These are phyloP conservation scores for Nycteola revayana DNA, from an alignment of 2,888 invertebrate species.

Conservation along the genomic window DNA sequence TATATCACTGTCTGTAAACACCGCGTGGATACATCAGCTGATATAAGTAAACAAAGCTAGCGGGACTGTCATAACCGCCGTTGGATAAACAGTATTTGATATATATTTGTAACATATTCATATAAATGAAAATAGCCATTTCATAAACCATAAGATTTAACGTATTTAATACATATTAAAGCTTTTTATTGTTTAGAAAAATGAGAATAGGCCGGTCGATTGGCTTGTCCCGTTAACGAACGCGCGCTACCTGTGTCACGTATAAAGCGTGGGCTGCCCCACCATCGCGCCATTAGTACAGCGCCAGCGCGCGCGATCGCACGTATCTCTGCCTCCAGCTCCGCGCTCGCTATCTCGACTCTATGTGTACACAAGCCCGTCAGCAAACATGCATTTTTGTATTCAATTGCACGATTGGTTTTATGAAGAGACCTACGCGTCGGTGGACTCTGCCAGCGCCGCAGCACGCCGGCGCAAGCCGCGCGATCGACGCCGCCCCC, in stretches of 20 bases:
- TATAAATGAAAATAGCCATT: conserved; percentile 2
- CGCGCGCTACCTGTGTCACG: conserved; percentile 74
- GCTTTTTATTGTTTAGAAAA: conserved; percentile 74
- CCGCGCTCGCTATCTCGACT: conserved; percentile 73
- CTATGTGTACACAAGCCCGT: conserved; percentile 76
- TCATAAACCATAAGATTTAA: conserved; percentile 17
- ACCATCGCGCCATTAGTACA: conserved; percentile 75
- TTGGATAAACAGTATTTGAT: conserved; percentile 9
- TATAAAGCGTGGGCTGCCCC: conserved; percentile 78
- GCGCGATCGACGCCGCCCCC: conserved; percentile 66
- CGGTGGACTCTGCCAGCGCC: conserved; percentile 67
- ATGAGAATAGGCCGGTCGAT: conserved; percentile 79
- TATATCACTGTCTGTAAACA: conserved; percentile 34
- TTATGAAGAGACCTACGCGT: conserved; percentile 74
- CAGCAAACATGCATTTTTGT: conserved; percentile 74
- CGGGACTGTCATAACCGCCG: conserved; percentile 35
- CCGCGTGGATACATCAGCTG: conserved; percentile 62
- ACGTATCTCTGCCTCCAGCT: conserved; percentile 67
- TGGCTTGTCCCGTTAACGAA: conserved; percentile 77
- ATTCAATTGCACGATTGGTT: conserved; percentile 73
- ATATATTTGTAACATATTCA: background rate
- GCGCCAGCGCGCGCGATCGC: conserved; percentile 78
- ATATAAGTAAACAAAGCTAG: conserved; percentile 64
- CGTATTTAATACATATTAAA: conserved; percentile 43
- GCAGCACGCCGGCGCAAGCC: conserved; percentile 68